Evolutionary conservation across 2,888 invertebrate species (phyloP), one percentile per base, ranked within the genome.

Genomic region (Galerucella nymphaeae): DNA sequence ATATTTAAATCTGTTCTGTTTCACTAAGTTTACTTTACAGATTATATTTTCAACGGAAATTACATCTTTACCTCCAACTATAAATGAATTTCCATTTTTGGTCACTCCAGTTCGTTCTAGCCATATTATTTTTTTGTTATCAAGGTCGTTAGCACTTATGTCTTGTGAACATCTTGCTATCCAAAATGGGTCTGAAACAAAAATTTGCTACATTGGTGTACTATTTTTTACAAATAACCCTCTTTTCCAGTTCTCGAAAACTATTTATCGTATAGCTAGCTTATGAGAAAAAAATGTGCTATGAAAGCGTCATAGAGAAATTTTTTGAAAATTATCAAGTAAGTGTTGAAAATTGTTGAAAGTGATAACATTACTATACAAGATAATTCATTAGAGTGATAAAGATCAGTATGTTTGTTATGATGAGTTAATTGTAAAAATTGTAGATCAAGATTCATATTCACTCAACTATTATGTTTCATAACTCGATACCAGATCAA

Each of bases 101-200:
- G 13, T 45, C 1, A 45, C 45, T 45, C 45, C 45, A 45, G 45
- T 13, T 45, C 45, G 45, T 45, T 45, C 45, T 45, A 45, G 45
- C 45, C 45, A 45, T 45, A 45, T 45, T 45, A 45, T 45, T 45
- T 50, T 16, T 50, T 50, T 16, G 14, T 50, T 50, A n/a, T 50
- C 16, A 1, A n/a, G 2, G n/a, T 50, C 50, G n/a, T 50, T 50
- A 50, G n/a, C n/a, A n/a, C 16, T n/a, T 50, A 50, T 50, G n/a
- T 50, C 2, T 50, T 50, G n/a, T 50, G n/a, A 50, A 50, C 50
- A 50, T 50, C n/a, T n/a, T 50, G 50, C 50, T 50, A 50, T 14
- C 50, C 50, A 50, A 50, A 50, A 50, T n/a, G 16, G 50, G 2
- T 50, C 50, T 50, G 16, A 50, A 50, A 45, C 1, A 50, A 50